Evolutionary conservation across 1,140 invertebrate species (phyloP).

Genomic region (Zaprionus capensis): DNA sequence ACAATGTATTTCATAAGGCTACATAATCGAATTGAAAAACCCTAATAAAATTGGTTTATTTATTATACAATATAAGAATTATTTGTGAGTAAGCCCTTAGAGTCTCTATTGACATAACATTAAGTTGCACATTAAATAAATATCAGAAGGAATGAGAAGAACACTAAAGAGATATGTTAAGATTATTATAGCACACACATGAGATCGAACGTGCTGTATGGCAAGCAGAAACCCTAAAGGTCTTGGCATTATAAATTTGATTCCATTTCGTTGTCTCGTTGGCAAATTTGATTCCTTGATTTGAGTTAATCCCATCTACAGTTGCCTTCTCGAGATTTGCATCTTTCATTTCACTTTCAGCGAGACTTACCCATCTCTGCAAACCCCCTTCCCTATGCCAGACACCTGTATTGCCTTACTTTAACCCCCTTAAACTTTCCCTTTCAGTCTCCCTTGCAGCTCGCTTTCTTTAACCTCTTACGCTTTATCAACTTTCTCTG

Average conservation of each 20-base stretch:
- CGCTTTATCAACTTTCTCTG: not conserved
- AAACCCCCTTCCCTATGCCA: not conserved
- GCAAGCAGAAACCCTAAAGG: not conserved
- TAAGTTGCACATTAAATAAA: no score
- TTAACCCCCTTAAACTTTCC: not conserved
- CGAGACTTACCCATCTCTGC: not conserved
- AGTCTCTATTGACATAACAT: no score
- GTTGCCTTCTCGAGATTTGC: not conserved
- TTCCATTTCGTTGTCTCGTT: not conserved
- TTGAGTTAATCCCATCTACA: not conserved
- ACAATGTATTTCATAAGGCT: no score
- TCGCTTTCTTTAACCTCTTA: not conserved
- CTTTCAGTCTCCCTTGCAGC: not conserved
- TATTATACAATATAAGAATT: no score
- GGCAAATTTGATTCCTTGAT: not conserved
- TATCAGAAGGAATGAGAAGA: no score
- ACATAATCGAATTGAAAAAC: no score
- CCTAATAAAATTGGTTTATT: no score
- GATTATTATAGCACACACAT: no score
- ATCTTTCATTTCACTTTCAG: not conserved
- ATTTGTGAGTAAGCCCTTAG: no score
- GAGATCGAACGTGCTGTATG: no score
- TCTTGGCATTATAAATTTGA: not conserved
- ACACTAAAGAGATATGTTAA: no score
- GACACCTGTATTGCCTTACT: no score